phyloP scores from a whole-genome alignment of 2,888 invertebrate species.

The Melikaiella ostensackeni region DNA sequence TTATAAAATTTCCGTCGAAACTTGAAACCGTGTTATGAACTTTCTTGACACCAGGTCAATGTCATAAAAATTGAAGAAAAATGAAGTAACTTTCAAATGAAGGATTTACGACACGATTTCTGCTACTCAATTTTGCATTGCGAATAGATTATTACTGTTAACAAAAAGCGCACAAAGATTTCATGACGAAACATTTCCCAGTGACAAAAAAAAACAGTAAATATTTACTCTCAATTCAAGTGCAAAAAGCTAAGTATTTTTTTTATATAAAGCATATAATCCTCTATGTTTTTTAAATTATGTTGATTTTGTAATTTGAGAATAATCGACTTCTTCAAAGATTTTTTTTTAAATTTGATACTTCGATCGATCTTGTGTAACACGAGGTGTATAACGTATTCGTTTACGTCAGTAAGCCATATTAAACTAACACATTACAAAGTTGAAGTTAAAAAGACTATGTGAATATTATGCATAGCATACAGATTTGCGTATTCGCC shows the following conservation, averaged over 20 bases:
- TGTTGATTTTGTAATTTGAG: not conserved
- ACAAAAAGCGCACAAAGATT: not conserved
- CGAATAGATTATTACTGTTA: not conserved
- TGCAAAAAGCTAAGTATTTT: not conserved
- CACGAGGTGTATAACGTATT: no score
- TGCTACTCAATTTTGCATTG: not conserved
- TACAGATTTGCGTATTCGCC: not conserved
- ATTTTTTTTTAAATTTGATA: not conserved
- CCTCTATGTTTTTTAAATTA: not conserved
- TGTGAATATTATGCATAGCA: not conserved
- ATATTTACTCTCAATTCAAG: not conserved
- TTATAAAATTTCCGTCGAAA: not conserved
- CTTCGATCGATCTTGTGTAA: not conserved
- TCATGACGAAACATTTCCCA: not conserved
- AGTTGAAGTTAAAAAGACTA: not conserved
- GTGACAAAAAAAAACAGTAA: not conserved
- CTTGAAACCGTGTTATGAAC: not conserved
- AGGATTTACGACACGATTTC: not conserved
- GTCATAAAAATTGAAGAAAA: not conserved
- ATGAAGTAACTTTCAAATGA: not conserved
- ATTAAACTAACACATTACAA: not conserved
- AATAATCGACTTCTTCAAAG: not conserved
- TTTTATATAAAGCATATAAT: not conserved
- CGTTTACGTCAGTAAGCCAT: not conserved
- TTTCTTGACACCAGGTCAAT: not conserved